A percentile compares a stretch with the other conserved stretches of the same genome.
These are phyloP conservation scores for Nasonia oneida DNA, from an alignment of 2,888 invertebrate genomes.

Conservation along the genomic window DNA sequence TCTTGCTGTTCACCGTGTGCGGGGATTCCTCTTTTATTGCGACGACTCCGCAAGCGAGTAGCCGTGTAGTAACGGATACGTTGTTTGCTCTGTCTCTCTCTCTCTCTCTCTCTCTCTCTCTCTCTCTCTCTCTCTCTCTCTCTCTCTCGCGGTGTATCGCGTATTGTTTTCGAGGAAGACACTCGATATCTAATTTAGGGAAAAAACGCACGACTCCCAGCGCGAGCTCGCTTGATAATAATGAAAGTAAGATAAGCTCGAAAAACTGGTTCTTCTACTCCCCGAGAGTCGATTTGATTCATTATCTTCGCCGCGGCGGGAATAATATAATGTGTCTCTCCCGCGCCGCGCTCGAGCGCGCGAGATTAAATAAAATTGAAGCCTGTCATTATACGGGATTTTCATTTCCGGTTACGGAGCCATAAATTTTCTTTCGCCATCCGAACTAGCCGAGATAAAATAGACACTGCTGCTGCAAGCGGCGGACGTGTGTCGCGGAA, in stretches of 20 bases:
- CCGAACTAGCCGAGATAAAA: neutral
- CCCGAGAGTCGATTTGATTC: constrained; percentile 26
- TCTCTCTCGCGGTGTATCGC: neutral
- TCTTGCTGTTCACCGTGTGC: neutral
- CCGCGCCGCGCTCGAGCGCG: neutral
- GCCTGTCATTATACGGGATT: constrained; percentile 35
- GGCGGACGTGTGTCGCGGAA: constrained; percentile 8
- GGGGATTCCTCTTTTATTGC: neutral
- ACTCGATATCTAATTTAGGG: neutral
- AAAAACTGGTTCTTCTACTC: constrained; percentile 36
- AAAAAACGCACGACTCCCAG: neutral
- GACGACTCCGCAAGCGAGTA: no score
- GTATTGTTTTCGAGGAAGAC: neutral
- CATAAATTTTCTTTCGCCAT: constrained; percentile 28
- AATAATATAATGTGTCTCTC: neutral
- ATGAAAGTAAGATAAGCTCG: neutral
- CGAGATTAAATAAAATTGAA: constrained; percentile 42
- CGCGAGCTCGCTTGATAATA: neutral
- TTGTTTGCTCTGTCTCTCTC: neutral
- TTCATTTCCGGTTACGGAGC: constrained; percentile 36
- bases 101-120: no score
- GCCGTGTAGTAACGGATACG: neutral
- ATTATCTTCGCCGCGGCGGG: constrained; percentile 8
- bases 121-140: no score
- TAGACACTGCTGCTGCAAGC: neutral